These are phyloP conservation scores for Ispidina lecontei DNA, from an alignment of 2,797 vertebrate species.

Conservation along the genomic window DNA sequence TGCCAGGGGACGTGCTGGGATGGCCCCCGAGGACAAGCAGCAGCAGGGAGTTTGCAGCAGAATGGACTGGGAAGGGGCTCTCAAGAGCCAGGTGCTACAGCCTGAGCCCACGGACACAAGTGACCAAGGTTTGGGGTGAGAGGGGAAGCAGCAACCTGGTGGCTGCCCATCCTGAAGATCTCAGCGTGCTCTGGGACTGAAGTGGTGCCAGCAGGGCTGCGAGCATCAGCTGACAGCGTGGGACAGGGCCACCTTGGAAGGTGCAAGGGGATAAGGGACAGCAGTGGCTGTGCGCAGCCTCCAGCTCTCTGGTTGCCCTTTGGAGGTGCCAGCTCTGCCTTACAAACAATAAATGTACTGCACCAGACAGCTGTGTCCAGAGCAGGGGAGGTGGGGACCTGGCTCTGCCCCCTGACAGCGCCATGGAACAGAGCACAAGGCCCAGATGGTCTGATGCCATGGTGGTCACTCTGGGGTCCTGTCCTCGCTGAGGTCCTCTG, in stretches of 20 bases:
- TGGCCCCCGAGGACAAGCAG: neutral
- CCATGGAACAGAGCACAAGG: neutral
- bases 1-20: neutral
- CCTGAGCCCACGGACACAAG: neutral
- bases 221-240: rapidly evolving
- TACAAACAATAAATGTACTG: neutral
- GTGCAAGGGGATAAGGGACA: neutral
- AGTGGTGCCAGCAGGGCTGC: neutral
- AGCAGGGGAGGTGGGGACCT: neutral
- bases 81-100: neutral
- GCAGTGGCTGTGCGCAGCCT: neutral
- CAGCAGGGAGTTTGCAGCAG: neutral
- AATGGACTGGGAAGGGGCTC: neutral
- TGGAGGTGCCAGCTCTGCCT: neutral
- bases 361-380: neutral
- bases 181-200: neutral
- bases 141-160: neutral
- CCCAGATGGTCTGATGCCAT: neutral
- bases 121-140: rapidly evolving
- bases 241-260: rapidly evolving
- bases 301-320: neutral
- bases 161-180: neutral
- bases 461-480: neutral
- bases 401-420: neutral
- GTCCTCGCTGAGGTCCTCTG: neutral